phyloP scores from a whole-genome alignment of 2,888 invertebrate species.

The Notodonta ziczac region DNA sequence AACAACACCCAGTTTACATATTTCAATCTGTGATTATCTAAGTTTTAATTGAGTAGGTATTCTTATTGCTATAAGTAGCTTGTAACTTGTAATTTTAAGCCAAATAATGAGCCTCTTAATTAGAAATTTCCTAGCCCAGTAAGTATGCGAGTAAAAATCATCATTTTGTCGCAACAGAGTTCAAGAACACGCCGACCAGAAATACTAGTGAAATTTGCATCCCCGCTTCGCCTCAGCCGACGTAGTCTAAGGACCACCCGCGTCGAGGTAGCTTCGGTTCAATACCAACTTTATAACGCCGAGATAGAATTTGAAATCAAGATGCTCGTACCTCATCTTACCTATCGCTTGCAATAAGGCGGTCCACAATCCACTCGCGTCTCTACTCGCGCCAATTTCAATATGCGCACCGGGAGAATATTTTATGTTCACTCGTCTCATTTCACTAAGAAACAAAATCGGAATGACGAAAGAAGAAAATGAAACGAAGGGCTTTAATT shows the following conservation, averaged over 20 bases:
- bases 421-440: slow-evolving; percentile 45
- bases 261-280: slow-evolving; percentile 63
- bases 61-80: slow-evolving; percentile 31
- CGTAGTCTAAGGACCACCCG: slow-evolving; percentile 81
- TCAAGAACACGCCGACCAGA: slow-evolving; percentile 64
- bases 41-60: too few species aligned
- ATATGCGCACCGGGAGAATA: slow-evolving; percentile 60
- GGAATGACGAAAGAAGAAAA: slow-evolving; percentile 53
- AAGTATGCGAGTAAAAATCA: slow-evolving; percentile 54
- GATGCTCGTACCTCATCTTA: slow-evolving; percentile 48
- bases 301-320: slow-evolving; percentile 65
- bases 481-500: slow-evolving; percentile 52
- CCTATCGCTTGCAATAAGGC: slow-evolving; percentile 67
- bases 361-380: slow-evolving; percentile 67
- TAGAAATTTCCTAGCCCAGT: slow-evolving; percentile 51
- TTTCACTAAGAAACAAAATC: slow-evolving; percentile 50
- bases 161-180: slow-evolving; percentile 58
- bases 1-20: slow-evolving; percentile 44
- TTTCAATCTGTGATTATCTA: slow-evolving; percentile 39
- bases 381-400: slow-evolving; percentile 66
- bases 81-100: slow-evolving; percentile 34
- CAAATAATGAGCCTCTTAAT: slow-evolving; percentile 39
- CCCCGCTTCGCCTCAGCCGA: slow-evolving; percentile 72
- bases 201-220: slow-evolving; percentile 80
- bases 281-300: slow-evolving; percentile 75